Evolutionary conservation across 2,113 vertebrate genomes (phyloP).

Genomic region (Eretmodus cyanostictus): DNA sequence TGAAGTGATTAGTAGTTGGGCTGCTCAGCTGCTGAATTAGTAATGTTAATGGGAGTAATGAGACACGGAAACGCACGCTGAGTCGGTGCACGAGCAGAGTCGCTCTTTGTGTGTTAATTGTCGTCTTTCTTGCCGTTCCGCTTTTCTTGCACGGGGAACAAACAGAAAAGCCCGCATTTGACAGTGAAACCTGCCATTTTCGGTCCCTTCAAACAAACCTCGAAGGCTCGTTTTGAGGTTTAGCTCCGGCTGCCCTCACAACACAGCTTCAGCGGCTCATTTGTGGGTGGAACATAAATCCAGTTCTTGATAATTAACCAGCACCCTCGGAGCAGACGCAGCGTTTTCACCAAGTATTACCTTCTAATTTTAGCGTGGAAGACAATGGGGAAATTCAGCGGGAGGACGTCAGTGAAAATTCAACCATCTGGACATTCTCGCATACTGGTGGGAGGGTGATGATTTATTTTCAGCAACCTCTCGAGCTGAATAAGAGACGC

Average conservation of each 20-base stretch:
- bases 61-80: not conserved
- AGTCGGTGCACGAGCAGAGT: not conserved
- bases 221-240: not conserved
- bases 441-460: slow-evolving; percentile 51
- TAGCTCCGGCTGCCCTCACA: not conserved
- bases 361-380: slow-evolving; percentile 60
- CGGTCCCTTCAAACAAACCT: not conserved
- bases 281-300: slow-evolving; percentile 47
- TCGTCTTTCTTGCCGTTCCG: not conserved
- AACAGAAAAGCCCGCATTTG: not conserved
- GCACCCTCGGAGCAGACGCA: slow-evolving; percentile 53
- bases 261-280: not conserved
- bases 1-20: not conserved
- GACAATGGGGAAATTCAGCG: slow-evolving; percentile 63
- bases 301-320: slow-evolving; percentile 56
- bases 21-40: not conserved
- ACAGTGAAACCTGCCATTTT: not conserved
- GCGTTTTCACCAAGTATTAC: slow-evolving; percentile 50
- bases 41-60: not conserved
- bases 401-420: slow-evolving; percentile 48
- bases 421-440: slow-evolving; percentile 60
- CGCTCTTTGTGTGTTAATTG: not conserved
- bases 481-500: slow-evolving; percentile 45
- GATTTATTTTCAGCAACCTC: slow-evolving; percentile 63
- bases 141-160: not conserved